phyloP scores from a whole-genome alignment of 2,113 vertebrate species.

The Lasiurus borealis region DNA sequence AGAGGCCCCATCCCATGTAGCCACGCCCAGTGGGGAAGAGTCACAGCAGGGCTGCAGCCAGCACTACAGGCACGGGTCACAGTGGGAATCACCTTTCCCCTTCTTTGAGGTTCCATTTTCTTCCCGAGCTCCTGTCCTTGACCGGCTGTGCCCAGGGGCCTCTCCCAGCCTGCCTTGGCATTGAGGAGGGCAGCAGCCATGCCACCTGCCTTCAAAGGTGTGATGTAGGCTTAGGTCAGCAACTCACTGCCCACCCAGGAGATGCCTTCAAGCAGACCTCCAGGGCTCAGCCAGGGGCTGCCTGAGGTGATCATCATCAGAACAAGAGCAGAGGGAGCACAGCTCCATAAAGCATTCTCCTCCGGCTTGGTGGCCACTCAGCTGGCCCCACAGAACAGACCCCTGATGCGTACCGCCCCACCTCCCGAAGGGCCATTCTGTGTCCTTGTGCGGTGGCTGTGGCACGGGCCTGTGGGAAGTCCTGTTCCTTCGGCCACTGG shows the following conservation, averaged over 20 bases:
- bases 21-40: accelerated
- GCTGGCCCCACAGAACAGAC: accelerated
- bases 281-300: background rate
- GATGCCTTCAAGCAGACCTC: background rate
- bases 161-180: accelerated
- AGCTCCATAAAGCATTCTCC: accelerated
- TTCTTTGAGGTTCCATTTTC: accelerated
- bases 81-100: background rate
- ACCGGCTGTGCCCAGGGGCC: background rate
- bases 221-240: background rate
- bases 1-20: background rate
- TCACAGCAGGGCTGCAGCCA: accelerated
- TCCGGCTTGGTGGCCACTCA: accelerated
- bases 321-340: no score
- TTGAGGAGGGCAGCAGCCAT: background rate
- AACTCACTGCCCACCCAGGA: background rate
- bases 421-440: background rate
- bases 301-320: accelerated
- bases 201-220: accelerated
- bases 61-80: accelerated
- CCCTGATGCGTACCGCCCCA: accelerated
- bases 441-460: background rate
- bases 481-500: accelerated
- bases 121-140: background rate
- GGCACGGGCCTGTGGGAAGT: accelerated